Percentiles rank a stretch among this genome's conserved stretches.
phyloP scores from a whole-genome alignment of 2,797 vertebrate species.

The Prionace glauca region DNA sequence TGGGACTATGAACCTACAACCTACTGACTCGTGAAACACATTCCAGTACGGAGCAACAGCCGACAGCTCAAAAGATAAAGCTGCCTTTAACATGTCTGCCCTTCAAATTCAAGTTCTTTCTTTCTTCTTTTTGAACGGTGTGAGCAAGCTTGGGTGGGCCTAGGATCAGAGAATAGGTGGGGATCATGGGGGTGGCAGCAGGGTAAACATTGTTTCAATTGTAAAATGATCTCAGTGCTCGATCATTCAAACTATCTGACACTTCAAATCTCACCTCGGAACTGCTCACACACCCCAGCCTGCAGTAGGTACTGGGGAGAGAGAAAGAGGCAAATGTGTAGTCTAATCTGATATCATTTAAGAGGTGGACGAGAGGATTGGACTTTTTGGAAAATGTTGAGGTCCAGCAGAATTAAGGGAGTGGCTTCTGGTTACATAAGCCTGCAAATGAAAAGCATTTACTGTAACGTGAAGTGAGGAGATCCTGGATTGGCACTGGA shows the following conservation, averaged over 20 bases:
- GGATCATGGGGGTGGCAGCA: too few species aligned
- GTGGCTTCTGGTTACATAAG: not conserved
- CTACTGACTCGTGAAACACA: not conserved
- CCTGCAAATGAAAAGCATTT: not conserved
- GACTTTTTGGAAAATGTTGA: not conserved
- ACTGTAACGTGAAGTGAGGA: not conserved
- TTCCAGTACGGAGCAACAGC: not conserved
- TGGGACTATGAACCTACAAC: not conserved
- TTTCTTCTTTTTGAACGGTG: not conserved
- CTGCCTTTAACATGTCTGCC: not conserved
- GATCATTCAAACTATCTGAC: not conserved
- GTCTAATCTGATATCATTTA: not conserved
- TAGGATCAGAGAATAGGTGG: not conserved
- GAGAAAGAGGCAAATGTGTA: not conserved
- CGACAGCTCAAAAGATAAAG: not conserved
- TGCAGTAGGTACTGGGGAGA: not conserved
- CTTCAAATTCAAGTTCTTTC: not conserved
- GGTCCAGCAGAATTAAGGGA: not conserved
- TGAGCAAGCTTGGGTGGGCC: not conserved
- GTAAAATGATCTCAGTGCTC: not conserved
- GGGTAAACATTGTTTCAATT: not conserved
- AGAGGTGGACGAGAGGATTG: not conserved
- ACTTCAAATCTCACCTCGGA: not conserved
- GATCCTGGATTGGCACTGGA: too few species aligned
- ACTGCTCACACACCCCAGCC: not conserved